Percentiles rank a stretch among this genome's conserved stretches.
phyloP scores from a whole-genome alignment of 2,797 vertebrate genomes.

The Cercopithecus petaurista region DNA sequence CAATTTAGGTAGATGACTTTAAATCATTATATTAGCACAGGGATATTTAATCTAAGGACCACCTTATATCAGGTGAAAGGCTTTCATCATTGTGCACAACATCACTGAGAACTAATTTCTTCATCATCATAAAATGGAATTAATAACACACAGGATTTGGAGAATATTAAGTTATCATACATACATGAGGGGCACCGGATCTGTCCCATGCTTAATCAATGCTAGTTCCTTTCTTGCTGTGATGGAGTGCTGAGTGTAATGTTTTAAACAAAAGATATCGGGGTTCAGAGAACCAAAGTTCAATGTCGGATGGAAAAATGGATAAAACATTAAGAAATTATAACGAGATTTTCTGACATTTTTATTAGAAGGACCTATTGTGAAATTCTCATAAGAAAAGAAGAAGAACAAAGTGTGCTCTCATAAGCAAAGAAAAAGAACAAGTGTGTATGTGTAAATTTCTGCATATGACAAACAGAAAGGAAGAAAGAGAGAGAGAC shows the following conservation, averaged over 20 bases:
- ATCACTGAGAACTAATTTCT: not conserved
- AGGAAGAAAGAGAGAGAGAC: too few species aligned
- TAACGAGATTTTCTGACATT: not conserved
- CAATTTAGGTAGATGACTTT: not conserved
- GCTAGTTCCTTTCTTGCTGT: not conserved
- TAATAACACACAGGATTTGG: not conserved
- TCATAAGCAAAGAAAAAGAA: not conserved
- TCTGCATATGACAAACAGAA: not conserved
- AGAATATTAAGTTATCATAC: not conserved
- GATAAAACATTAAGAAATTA: not conserved
- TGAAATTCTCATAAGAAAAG: not conserved
- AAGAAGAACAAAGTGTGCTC: too few species aligned
- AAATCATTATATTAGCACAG: not conserved
- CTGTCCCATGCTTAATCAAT: too few species aligned
- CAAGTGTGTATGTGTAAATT: not conserved
- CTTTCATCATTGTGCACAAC: not conserved
- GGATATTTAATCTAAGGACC: not conserved
- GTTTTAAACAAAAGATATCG: not conserved
- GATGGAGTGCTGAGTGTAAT: fast-evolving
- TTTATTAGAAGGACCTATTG: not conserved
- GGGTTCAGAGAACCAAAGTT: not conserved
- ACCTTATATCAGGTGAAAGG: not conserved
- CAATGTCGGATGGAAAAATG: fast-evolving
- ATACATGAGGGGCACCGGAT: fast-evolving
- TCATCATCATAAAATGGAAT: not conserved